Evolutionary conservation across 2,113 vertebrate genomes (phyloP), one percentile per base, ranked within the genome.

Genomic region (Clarias macrocephalus): DNA sequence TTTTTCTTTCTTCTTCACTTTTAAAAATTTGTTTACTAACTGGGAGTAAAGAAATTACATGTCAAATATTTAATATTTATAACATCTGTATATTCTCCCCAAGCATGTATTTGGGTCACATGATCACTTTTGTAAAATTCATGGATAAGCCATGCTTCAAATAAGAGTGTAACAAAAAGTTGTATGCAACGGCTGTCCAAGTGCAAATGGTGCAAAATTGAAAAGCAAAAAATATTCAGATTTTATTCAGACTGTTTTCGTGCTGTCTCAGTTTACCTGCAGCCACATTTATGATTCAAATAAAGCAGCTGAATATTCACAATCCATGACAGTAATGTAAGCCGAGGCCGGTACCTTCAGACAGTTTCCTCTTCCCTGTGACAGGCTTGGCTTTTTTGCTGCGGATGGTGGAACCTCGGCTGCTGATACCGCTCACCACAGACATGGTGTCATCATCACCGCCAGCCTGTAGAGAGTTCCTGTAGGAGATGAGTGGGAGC

Each of bases 381-480:
- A 97, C 96, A 82, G 98, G 96, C 89, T 99, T 99, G 88, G 96
- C 95, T 93, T 98, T 99, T 95, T 99, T 99, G 94, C 97, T 98
- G 87, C 97, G 95, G 93, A 97, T 97, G 82, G 98, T 99, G 93
- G 97, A 98, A 87, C 98, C 88, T 16, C 90, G 88, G 54, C 90
- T 91, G 87, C 90, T 91, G 87, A 91, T 88, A 73, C 90, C 98
- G 90, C 98, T 99, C 89, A 99, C 97, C 82, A 99, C 97, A 48
- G 98, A 99, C 98, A 99, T 99, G 25, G 98, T 99, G 84, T 99
- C 98, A 76, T 99, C 98, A 90, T 99, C 98, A 0, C 97, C 98
- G 33, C 97, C 98, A 83, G 98, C 98, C 95, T 99, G 95, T 89
- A 99, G 94, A 63, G 98, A 99, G 93, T 99, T 99, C 93, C 98